A percentile compares a stretch with the other conserved stretches of the same genome.
Conservation (phyloP, 2,113 vertebrate species). For the Phaethon lepturus region DNA sequence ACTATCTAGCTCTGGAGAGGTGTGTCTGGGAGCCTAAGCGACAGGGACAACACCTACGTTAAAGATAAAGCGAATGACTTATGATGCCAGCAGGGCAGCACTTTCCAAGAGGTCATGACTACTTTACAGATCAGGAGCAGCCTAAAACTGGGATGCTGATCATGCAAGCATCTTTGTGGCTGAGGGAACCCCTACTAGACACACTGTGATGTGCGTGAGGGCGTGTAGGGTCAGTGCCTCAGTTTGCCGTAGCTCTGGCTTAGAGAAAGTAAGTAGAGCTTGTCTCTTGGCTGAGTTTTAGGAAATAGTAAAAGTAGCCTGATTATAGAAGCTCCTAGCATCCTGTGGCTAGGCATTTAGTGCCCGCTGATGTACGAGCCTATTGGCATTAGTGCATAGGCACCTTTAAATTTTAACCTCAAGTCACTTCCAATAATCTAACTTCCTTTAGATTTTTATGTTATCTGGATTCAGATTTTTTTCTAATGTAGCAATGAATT, state of each 20-base stretch:
- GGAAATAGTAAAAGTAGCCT: not conserved
- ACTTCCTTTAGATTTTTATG: not conserved
- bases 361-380: rapidly evolving
- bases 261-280: not conserved
- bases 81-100: not conserved
- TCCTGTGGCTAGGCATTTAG: not conserved
- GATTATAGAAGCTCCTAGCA: not conserved
- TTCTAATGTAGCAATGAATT: not conserved
- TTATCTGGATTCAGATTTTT: not conserved
- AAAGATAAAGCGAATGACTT: not conserved
- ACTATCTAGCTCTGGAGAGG: not conserved
- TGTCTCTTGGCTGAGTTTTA: not conserved
- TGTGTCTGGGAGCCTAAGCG: not conserved
- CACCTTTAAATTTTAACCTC: not conserved
- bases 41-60: not conserved
- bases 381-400: not conserved
- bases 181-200: not conserved
- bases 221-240: not conserved
- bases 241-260: not conserved
- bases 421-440: not conserved
- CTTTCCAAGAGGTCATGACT: not conserved
- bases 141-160: not conserved
- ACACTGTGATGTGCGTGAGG: not conserved
- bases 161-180: not conserved
- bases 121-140: not conserved